Base-by-base conservation (phyloP, 2,797 vertebrate genomes). In the Crenuchus spilurus region DNA sequence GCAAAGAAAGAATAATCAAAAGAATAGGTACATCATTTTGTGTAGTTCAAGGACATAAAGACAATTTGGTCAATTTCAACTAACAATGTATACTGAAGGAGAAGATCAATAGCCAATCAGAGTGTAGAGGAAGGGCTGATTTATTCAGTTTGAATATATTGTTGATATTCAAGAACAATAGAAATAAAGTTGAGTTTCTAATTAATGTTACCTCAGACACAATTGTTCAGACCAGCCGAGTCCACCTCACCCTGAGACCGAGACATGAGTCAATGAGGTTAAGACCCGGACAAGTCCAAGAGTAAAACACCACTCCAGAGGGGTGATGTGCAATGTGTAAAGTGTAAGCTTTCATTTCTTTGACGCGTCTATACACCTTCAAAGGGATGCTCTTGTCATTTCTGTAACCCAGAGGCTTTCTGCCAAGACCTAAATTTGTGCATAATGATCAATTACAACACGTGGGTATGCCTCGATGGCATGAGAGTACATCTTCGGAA, bases 341-440 rank as follows among this genome's bases (percentile, higher is more conserved):
- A 24, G 46, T n/a, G 13, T 61, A n/a, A 39, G 7, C 8, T 37
- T 63, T 54, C 66, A 55, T 55, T 28, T 28, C 35, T 44, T 71
- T 61, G 31, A 41, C 46, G 4, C n/a, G 46, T 46, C 54, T 60
- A 61, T 60, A 68, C 51, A 75, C 55, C 52, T 65, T 73, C 71
- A 73, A 73, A 73, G 49, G 20, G 61, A 64, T 64, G 70, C 71
- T 65, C 26, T 42, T 62, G 65, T 58, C 26, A 51, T 20, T 62
- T 35, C 46, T 63, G 74, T 46, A 55, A 63, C 42, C 8, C 57
- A 30, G 69, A 55, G 58, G 57, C 65, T 69, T 60, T 33, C 28
- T 70, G 57, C 57, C 60, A 73, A 73, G 49, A 55, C 61, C 61
- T 63, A 37, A 75, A 69, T 55, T 51, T 70, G 35, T 46, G 44